Conservation (phyloP, 2,113 vertebrate genomes). For the Formicarius rufipectus region DNA sequence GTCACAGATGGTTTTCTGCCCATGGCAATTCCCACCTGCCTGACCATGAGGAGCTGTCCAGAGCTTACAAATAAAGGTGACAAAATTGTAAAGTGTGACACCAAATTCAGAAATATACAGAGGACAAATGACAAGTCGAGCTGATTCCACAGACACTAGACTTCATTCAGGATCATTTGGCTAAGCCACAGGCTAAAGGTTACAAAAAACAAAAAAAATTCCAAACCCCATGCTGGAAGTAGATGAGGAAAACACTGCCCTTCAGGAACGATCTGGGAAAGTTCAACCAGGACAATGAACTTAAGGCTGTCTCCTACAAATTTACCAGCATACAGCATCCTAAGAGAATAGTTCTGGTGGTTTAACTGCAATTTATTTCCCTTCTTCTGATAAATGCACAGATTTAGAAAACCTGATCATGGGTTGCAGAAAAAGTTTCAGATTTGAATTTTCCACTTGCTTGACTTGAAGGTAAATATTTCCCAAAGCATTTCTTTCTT, state of each 20-base stretch:
- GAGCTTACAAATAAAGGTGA: not conserved
- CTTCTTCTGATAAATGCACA: not conserved
- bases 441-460: not conserved
- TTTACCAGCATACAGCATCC: not conserved
- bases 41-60: not conserved
- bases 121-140: not conserved
- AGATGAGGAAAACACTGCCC: not conserved
- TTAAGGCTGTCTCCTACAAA: not conserved
- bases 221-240: rapidly evolving
- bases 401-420: not conserved
- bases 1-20: not conserved
- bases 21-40: not conserved
- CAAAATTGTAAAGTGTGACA: rapidly evolving
- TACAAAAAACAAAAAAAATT: not conserved
- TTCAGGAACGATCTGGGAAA: not conserved
- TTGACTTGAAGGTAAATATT: not conserved
- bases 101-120: not conserved
- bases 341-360: not conserved
- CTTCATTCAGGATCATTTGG: not conserved
- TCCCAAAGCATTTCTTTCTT: not conserved
- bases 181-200: not conserved
- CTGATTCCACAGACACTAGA: not conserved
- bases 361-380: not conserved
- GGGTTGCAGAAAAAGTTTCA: not conserved
- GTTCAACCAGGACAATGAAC: not conserved